phyloP scores from a whole-genome alignment of 2,113 vertebrate species.

The Oryzias javanicus region DNA sequence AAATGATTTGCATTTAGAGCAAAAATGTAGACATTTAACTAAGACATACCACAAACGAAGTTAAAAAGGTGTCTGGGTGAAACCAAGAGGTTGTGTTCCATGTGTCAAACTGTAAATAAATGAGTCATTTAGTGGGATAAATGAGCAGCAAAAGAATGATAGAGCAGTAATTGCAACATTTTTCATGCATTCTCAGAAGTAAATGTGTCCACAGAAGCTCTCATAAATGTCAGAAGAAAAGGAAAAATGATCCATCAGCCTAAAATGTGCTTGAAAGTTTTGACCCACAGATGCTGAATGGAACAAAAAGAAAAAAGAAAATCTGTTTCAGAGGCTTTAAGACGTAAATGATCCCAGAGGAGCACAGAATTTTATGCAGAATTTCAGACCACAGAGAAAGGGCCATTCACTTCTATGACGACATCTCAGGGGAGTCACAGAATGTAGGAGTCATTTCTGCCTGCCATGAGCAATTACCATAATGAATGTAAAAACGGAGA shows the following conservation, averaged over 20 bases:
- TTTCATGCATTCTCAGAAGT: slow-evolving; percentile 13
- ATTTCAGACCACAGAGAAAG: slow-evolving; percentile 25
- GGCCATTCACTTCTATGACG: slow-evolving; percentile 46
- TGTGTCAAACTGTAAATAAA: slow-evolving; percentile 1
- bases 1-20: too few species aligned
- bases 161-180: slow-evolving; percentile 20
- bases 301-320: slow-evolving; percentile 13
- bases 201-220: slow-evolving; percentile 1
- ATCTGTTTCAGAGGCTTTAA: slow-evolving; percentile 30
- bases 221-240: not conserved
- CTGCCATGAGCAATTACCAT: slow-evolving; percentile 67
- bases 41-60: too few species aligned
- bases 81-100: not conserved
- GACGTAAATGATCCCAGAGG: slow-evolving; percentile 31
- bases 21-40: too few species aligned
- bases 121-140: slow-evolving; percentile 4
- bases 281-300: too few species aligned
- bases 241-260: slow-evolving; percentile 30
- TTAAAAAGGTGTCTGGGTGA: not conserved
- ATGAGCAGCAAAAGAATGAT: not conserved
- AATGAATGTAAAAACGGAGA: slow-evolving; percentile 61
- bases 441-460: slow-evolving; percentile 54
- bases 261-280: too few species aligned
- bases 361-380: slow-evolving; percentile 5
- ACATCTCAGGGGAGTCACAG: slow-evolving; percentile 54